A percentile compares a stretch with the other conserved stretches of the same genome.
Conservation (phyloP, 2,797 vertebrate species). For the Loris lydekkerianus region DNA sequence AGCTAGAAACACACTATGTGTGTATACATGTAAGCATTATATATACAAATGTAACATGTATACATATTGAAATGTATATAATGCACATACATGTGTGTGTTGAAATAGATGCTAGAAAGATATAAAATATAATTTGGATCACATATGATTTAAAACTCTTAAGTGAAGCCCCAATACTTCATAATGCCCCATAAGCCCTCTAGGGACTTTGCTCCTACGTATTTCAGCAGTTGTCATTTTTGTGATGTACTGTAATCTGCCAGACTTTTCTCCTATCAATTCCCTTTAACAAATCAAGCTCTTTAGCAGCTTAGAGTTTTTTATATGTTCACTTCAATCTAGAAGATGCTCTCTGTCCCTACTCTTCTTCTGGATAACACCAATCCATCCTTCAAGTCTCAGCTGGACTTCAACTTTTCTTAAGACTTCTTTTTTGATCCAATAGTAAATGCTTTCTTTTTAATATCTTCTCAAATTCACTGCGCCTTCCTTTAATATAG, state of each 20-base stretch:
- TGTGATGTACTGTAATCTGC: neutral
- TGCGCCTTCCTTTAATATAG: neutral
- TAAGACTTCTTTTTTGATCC: neutral
- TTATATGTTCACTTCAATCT: neutral
- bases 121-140: neutral
- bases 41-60: neutral
- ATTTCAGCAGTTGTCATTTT: neutral
- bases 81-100: neutral
- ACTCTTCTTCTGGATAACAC: neutral
- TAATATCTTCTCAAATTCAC: neutral
- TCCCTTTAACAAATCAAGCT: neutral
- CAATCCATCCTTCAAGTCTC: neutral
- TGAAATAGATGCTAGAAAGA: neutral
- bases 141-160: neutral
- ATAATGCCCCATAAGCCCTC: neutral
- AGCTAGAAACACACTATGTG: neutral
- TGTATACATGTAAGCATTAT: neutral
- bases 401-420: neutral
- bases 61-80: neutral
- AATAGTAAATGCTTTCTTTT: neutral
- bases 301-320: neutral
- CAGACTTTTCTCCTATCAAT: neutral
- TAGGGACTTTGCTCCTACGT: neutral
- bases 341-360: neutral
- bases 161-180: neutral